These are phyloP conservation scores for Flabesymbios commensalis DNA, from an alignment of 2,888 invertebrate genomes.

Conservation along the genomic window DNA sequence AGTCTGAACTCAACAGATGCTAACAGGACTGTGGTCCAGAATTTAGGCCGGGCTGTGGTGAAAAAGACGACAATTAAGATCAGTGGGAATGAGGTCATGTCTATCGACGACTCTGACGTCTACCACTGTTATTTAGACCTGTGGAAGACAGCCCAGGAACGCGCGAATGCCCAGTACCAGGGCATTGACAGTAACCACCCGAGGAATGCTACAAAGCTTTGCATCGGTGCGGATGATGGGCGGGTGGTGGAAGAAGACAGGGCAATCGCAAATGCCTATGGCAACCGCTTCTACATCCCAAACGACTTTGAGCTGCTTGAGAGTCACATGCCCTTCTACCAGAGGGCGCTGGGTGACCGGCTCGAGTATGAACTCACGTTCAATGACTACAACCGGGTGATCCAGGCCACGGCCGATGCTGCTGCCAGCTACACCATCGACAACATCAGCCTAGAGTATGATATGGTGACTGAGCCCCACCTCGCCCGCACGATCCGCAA, in stretches of 20 bases:
- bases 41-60: neutral
- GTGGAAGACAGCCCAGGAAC: constrained; percentile 1
- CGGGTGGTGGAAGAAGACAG: neutral
- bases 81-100: neutral
- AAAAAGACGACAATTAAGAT: neutral
- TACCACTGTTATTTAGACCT: constrained; percentile 4
- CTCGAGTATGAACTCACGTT: constrained; percentile 26
- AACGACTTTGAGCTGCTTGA: constrained; percentile 22
- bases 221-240: neutral
- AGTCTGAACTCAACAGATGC: constrained; percentile 11
- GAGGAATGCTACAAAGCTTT: neutral
- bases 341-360: constrained; percentile 13
- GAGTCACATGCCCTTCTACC: constrained; percentile 19
- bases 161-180: neutral
- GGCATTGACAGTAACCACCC: neutral
- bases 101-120: constrained; percentile 1
- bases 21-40: neutral
- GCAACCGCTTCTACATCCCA: constrained; percentile 28
- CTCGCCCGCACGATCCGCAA: constrained; percentile 27
- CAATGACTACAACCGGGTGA: constrained; percentile 22
- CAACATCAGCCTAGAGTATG: constrained; percentile 32
- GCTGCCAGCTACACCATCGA: constrained; percentile 23
- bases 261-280: constrained; percentile 27
- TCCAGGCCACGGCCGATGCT: constrained; percentile 20
- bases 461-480: constrained; percentile 26